Evolutionary conservation across 2,797 vertebrate species (phyloP).

Genomic region (Sebastes trivittatus): DNA sequence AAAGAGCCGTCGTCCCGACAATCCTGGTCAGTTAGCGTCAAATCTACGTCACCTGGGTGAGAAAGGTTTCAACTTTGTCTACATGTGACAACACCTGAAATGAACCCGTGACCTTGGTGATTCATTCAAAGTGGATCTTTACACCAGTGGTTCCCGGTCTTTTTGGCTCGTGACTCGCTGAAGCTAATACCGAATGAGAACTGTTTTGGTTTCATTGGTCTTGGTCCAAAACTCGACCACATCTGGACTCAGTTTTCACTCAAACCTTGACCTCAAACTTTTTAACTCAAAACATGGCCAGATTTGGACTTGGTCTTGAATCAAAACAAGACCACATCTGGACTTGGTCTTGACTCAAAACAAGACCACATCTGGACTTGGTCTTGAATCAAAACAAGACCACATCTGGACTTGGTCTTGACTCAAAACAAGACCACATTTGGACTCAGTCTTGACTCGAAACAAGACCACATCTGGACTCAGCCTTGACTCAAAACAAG

Average conservation of each 20-base stretch:
- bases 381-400: not conserved
- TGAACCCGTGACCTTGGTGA: not conserved
- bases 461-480: no score
- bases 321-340: no score
- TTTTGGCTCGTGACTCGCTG: not conserved
- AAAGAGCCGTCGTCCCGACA: not conserved
- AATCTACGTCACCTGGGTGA: not conserved
- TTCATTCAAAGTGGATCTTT: not conserved
- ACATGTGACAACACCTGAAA: not conserved
- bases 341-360: no score
- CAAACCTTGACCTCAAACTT: not conserved
- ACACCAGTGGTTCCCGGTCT: not conserved
- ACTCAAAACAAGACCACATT: fast-evolving
- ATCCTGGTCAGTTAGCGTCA: not conserved
- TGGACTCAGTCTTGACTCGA: no score
- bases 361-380: not conserved
- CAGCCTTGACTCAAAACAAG: no score
- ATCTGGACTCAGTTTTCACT: not conserved
- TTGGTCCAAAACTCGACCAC: not conserved
- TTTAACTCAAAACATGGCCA: not conserved
- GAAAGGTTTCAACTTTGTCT: no score
- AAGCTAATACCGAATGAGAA: no score
- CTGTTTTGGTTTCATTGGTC: not conserved
- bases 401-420: fast-evolving
- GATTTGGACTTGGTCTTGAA: no score